Base-by-base conservation (phyloP, 2,888 invertebrate species). In the Prosapia bicincta region DNA sequence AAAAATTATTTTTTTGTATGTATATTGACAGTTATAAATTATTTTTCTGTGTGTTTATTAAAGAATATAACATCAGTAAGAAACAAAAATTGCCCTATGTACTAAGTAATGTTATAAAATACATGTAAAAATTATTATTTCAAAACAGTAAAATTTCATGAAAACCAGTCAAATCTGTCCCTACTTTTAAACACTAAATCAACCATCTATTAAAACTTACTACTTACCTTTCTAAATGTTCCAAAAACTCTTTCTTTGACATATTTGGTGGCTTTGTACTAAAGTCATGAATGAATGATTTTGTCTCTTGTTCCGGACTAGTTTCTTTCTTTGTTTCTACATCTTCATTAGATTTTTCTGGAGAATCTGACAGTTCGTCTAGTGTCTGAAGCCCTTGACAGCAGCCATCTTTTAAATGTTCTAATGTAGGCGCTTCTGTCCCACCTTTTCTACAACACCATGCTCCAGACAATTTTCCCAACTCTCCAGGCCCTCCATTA, bases 361-460 rank as follows among this genome's bases (percentile, higher is more conserved):
- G 89, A 80, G 90, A 89, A 67, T 88, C 88, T 28, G 78, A 71
- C 13, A 78, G 68, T 65, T 80, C 81, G 32, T 81, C 80, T n/a
- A 78, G 72, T 7, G 79, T 79, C 72, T 79, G 79, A 24, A 78
- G 78, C 69, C 81, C 85, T 90, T 90, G 72, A 82, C 92, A 93
- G 69, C 90, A 91, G 26, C 92, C 93, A 73, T 92, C 92, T 81
- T 91, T 88, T 43, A 92, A 84, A 83, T 92, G 92, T 83, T 93
- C 92, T 1, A 89, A 89, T 5, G 92, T 91, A 25, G 93, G 92
- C 78, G 91, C 89, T 78, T 90, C 89, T 1, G 90, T 92, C 3
- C 92, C 76, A 32, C 92, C 92, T 83, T 91, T 90, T 38, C 92
- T 89, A 83, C 92, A 93, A 81, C 92, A 92, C 80, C 92, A 90